Conservation (phyloP, 2,888 invertebrate species). For the Orchestes rusci region DNA sequence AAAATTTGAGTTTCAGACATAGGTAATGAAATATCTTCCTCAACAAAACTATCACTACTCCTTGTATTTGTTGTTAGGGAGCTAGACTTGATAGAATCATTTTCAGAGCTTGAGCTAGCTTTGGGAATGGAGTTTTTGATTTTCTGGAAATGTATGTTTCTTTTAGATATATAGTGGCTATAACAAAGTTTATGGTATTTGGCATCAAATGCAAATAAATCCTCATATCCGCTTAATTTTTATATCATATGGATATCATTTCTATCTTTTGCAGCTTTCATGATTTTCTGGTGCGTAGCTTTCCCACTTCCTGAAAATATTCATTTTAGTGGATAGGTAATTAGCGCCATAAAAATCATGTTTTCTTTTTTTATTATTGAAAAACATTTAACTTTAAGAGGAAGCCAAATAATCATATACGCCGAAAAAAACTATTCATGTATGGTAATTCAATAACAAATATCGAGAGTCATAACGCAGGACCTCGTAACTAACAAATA, state of each 20-base stretch:
- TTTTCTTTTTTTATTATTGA: too few species aligned
- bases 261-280: background rate
- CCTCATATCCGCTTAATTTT: slow-evolving; percentile 2
- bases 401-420: too few species aligned
- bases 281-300: background rate
- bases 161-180: background rate
- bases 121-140: background rate
- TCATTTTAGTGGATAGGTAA: too few species aligned
- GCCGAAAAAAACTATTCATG: too few species aligned
- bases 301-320: background rate
- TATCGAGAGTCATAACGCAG: too few species aligned
- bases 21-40: background rate
- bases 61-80: too few species aligned
- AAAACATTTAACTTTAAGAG: too few species aligned
- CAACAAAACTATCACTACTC: background rate
- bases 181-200: background rate
- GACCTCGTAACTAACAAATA: too few species aligned
- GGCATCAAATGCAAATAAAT: slow-evolving; percentile 3
- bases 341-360: too few species aligned
- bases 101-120: background rate
- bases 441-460: too few species aligned
- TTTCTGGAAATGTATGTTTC: background rate
- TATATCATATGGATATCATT: slow-evolving; percentile 3
- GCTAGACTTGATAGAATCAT: background rate
- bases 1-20: slow-evolving; percentile 1